A percentile compares a stretch with the other conserved stretches of the same genome.
These are phyloP conservation scores for Oscheius myriophilus DNA, from an alignment of 2,888 invertebrate species.

Conservation along the genomic window DNA sequence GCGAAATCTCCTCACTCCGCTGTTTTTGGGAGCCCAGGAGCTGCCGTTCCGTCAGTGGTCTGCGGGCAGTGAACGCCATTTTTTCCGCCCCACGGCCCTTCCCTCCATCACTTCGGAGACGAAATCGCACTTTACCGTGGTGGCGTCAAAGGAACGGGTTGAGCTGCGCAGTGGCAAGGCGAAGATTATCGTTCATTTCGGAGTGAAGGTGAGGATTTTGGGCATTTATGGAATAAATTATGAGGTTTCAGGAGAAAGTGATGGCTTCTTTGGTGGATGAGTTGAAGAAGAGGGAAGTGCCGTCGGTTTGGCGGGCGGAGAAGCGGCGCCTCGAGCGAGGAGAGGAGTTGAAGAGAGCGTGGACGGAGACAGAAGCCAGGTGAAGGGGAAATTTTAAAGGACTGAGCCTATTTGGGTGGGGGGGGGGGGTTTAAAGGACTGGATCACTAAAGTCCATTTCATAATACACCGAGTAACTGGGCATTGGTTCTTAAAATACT, in stretches of 20 bases:
- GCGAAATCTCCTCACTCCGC: constrained; percentile 12
- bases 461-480: too few species aligned
- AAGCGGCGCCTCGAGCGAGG: constrained; percentile 35
- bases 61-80: constrained; percentile 28
- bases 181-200: constrained; percentile 47
- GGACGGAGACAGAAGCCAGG: constrained; percentile 40
- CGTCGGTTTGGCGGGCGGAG: constrained; percentile 43
- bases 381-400: constrained; percentile 15
- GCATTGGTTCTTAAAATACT: too few species aligned
- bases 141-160: constrained; percentile 39
- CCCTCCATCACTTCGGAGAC: constrained; percentile 38
- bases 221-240: background rate
- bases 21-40: constrained; percentile 20
- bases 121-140: constrained; percentile 45
- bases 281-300: constrained; percentile 32
- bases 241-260: background rate
- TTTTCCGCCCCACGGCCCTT: constrained; percentile 15
- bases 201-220: constrained; percentile 23
- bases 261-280: constrained; percentile 37
- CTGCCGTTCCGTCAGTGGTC: constrained; percentile 25
- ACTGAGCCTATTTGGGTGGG: too few species aligned
- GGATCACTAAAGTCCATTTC: too few species aligned
- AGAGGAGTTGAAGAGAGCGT: constrained; percentile 32
- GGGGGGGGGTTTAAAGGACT: too few species aligned
- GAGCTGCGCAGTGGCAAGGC: constrained; percentile 50